phyloP scores from a whole-genome alignment of 2,113 vertebrate species.

The Spheniscus mendiculus region DNA sequence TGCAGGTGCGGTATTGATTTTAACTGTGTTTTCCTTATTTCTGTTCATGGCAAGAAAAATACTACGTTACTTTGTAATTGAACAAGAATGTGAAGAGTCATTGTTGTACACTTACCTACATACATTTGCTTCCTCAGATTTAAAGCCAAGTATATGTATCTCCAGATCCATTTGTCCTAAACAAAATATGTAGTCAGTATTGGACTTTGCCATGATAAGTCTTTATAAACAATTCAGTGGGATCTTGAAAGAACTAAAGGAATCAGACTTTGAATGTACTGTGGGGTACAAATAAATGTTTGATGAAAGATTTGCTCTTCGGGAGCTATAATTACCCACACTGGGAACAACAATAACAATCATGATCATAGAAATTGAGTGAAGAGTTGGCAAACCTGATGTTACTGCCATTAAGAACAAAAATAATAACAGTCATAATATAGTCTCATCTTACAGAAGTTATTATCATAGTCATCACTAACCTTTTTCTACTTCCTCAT shows the following conservation, averaged over 20 bases:
- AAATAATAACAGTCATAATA: not conserved
- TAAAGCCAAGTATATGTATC: not conserved
- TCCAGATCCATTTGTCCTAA: not conserved
- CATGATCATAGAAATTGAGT: not conserved
- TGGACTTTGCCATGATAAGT: not conserved
- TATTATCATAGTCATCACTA: not conserved
- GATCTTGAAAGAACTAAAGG: not conserved
- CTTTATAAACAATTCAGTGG: not conserved
- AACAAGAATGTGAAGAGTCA: not conserved
- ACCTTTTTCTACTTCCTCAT: not conserved
- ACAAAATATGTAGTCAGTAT: not conserved
- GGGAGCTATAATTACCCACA: not conserved
- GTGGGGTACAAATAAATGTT: not conserved
- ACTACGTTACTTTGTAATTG: not conserved
- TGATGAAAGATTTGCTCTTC: not conserved
- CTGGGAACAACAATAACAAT: not conserved
- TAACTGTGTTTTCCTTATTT: not conserved
- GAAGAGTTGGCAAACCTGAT: not conserved
- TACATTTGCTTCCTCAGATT: not conserved
- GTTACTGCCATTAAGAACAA: not conserved
- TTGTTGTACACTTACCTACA: not conserved
- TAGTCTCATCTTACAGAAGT: not conserved
- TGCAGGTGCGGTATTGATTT: not conserved
- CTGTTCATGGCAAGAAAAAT: not conserved
- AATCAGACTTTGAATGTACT: not conserved